Percentiles rank a stretch among this genome's conserved stretches.
Conservation (phyloP, 2,888 invertebrate species). For the Crematogaster levior region DNA sequence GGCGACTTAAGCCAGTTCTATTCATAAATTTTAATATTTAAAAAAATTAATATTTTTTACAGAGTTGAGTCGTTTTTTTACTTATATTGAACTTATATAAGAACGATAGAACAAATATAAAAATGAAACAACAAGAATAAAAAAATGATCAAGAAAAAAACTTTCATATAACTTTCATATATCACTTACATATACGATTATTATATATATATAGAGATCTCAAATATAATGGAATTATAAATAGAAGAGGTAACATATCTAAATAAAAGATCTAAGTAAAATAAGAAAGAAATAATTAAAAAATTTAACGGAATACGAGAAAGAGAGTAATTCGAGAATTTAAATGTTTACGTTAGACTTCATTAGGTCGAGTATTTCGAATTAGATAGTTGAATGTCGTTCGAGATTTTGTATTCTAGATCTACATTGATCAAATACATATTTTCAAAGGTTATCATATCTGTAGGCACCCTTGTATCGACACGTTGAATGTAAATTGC, state of each 20-base stretch:
- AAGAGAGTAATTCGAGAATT: neutral
- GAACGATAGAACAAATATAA: no score
- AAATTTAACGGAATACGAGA: neutral
- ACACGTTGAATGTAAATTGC: slow-evolving; percentile 20
- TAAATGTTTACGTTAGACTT: neutral
- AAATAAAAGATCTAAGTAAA: neutral
- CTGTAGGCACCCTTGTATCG: neutral
- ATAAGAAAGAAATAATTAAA: neutral
- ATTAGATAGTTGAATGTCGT: neutral
- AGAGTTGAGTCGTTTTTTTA: neutral
- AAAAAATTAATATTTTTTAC: neutral
- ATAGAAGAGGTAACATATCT: neutral
- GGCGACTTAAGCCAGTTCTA: neutral
- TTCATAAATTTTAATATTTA: neutral
- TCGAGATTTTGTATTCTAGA: neutral
- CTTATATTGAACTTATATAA: no score
- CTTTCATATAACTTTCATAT: no score
- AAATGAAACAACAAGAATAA: neutral
- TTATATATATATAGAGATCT: neutral
- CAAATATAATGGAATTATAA: neutral
- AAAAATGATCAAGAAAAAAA: neutral
- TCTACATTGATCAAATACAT: neutral
- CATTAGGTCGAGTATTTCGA: neutral
- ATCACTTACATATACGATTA: no score
- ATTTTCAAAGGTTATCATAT: neutral